Conservation (phyloP, 1,140 invertebrate species). For the Polypedilum pembai region DNA sequence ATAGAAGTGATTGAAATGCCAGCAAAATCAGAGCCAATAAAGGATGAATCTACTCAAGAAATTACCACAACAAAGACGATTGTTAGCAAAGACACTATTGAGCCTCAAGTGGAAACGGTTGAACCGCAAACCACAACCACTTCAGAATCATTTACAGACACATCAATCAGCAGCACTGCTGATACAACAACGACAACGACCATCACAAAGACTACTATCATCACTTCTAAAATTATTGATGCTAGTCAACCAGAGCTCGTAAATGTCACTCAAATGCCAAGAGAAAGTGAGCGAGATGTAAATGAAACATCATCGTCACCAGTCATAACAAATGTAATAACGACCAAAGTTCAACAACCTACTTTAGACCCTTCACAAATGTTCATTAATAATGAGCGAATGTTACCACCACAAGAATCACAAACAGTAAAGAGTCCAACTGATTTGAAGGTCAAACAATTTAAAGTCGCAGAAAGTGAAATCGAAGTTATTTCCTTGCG, state of each 20-base stretch:
- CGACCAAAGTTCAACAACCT: background rate
- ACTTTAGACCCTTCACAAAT: background rate
- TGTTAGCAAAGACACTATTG: background rate
- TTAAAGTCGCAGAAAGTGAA: background rate
- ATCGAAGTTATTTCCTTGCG: conserved; percentile 44
- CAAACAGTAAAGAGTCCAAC: background rate
- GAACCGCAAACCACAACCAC: background rate
- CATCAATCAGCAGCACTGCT: background rate
- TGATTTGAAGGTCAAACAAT: background rate
- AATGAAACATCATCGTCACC: background rate
- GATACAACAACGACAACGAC: background rate
- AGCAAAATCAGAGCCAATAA: background rate
- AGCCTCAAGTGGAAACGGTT: background rate
- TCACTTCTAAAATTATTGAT: background rate
- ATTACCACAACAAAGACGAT: background rate
- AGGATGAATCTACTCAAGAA: background rate
- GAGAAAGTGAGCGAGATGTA: background rate
- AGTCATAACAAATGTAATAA: background rate
- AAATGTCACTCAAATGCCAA: background rate
- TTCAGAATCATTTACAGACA: background rate
- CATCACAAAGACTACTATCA: background rate
- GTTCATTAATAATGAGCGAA: background rate
- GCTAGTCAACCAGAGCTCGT: background rate
- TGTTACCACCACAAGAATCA: background rate
- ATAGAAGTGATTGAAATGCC: background rate